phyloP scores from a whole-genome alignment of 23 tunicate species.

The Oikopleura dioica region DNA sequence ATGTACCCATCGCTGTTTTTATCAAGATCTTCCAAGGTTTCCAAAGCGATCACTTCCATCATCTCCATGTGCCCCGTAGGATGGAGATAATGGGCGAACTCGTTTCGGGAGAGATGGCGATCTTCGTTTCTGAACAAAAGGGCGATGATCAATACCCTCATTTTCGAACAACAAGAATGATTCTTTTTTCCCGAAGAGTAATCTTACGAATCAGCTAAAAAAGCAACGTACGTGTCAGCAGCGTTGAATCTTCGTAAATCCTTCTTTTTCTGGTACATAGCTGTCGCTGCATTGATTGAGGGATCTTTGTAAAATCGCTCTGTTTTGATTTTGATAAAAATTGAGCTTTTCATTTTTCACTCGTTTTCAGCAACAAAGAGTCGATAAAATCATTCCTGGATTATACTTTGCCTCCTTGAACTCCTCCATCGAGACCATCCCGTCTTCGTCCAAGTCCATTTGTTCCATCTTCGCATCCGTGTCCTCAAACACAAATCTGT shows the following conservation, averaged over 20 bases:
- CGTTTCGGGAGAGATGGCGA: background rate
- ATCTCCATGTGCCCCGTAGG: background rate
- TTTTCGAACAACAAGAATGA: too few relatives aligned
- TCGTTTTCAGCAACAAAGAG: too few relatives aligned
- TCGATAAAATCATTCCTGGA: background rate
- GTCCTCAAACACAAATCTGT: background rate
- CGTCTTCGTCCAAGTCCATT: background rate
- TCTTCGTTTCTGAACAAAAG: background rate
- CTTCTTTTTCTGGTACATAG: background rate
- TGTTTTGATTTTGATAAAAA: too few relatives aligned
- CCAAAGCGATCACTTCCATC: background rate
- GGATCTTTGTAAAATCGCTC: background rate
- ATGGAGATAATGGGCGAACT: background rate
- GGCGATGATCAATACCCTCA: too few relatives aligned
- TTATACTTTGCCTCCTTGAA: background rate
- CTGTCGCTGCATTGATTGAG: too few relatives aligned
- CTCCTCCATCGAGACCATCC: background rate
- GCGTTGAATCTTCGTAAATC: background rate
- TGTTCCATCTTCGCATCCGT: background rate
- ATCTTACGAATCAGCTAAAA: too few relatives aligned
- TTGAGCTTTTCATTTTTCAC: too few relatives aligned
- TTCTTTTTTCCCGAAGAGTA: too few relatives aligned
- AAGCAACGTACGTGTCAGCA: constrained; percentile 2
- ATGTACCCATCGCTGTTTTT: background rate
- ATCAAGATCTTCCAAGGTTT: constrained; percentile 7